phyloP scores from a whole-genome alignment of 1,140 invertebrate genomes.

The Scaptomyza graminum region DNA sequence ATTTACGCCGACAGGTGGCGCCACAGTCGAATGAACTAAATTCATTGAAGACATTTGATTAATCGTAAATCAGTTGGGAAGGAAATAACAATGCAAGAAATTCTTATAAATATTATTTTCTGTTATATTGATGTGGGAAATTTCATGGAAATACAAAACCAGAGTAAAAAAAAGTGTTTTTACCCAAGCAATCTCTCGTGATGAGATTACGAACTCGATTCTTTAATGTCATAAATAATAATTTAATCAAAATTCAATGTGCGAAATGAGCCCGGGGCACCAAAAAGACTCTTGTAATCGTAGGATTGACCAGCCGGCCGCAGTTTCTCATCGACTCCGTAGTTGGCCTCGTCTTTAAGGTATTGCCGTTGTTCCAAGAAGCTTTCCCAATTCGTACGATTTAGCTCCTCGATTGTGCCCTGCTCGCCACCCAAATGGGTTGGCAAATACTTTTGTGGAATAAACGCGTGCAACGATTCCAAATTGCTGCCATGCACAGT shows the following conservation, averaged over 20 bases:
- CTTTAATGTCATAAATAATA: neutral
- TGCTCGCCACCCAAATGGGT: slow-evolving; percentile 85
- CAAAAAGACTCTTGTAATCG: slow-evolving; percentile 85
- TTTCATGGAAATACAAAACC: slow-evolving; percentile 19
- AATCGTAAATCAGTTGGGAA: slow-evolving; percentile 2
- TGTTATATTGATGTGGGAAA: slow-evolving; percentile 12
- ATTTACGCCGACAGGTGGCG: slow-evolving; percentile 44
- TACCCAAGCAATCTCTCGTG: too few relatives aligned
- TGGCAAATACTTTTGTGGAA: slow-evolving; percentile 85
- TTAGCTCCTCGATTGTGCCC: slow-evolving; percentile 83
- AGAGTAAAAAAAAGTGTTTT: slow-evolving; percentile 4
- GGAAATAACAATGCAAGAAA: slow-evolving; percentile 12
- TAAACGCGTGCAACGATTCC: slow-evolving; percentile 81
- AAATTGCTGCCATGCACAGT: slow-evolving; percentile 83
- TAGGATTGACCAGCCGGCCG: slow-evolving; percentile 85
- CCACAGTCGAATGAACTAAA: slow-evolving; percentile 40
- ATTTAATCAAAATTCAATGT: slow-evolving; percentile 79
- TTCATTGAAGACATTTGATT: slow-evolving; percentile 31
- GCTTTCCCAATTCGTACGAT: slow-evolving; percentile 84
- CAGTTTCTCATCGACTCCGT: slow-evolving; percentile 85
- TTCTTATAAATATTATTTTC: slow-evolving; percentile 18
- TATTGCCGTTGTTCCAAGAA: slow-evolving; percentile 85
- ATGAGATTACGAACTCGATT: too few relatives aligned
- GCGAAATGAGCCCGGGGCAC: slow-evolving; percentile 86
- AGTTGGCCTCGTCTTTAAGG: slow-evolving; percentile 85